Evolutionary conservation across 2,888 invertebrate species (phyloP).

Genomic region (Chydorus sphaericus): DNA sequence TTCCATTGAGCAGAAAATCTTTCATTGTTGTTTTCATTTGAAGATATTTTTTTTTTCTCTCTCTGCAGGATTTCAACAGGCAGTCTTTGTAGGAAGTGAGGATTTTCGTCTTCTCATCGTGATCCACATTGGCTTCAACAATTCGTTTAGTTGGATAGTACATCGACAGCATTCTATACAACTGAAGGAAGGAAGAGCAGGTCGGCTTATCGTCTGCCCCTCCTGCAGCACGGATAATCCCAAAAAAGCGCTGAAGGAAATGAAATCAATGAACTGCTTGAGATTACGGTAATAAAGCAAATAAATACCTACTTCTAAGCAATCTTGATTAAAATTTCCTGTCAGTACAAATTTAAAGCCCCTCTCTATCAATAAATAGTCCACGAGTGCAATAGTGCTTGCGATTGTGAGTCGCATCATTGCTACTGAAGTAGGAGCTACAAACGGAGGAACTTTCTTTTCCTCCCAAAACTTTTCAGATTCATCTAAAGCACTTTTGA

Average conservation of each 20-base stretch:
- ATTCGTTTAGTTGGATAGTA: neutral
- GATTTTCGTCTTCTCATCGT: neutral
- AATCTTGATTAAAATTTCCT: neutral
- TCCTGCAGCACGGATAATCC: neutral
- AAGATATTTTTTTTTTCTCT: neutral
- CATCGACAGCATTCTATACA: neutral
- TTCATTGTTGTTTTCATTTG: neutral
- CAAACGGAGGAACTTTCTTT: neutral
- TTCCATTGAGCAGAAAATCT: neutral
- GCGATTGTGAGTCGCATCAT: neutral
- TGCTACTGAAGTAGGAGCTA: neutral
- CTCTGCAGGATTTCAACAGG: neutral
- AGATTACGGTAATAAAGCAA: no score
- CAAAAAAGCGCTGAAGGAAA: neutral
- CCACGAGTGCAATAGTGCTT: neutral
- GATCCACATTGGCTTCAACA: neutral
- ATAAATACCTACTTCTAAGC: neutral
- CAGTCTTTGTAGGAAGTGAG: neutral
- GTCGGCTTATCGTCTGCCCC: neutral
- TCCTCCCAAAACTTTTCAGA: neutral
- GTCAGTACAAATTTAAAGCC: no score
- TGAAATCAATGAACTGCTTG: no score
- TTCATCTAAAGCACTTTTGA: neutral
- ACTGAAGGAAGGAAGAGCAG: neutral
- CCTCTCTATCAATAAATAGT: neutral